Base-by-base conservation (phyloP, 1,140 invertebrate genomes). In the Antheraea mylitta region DNA sequence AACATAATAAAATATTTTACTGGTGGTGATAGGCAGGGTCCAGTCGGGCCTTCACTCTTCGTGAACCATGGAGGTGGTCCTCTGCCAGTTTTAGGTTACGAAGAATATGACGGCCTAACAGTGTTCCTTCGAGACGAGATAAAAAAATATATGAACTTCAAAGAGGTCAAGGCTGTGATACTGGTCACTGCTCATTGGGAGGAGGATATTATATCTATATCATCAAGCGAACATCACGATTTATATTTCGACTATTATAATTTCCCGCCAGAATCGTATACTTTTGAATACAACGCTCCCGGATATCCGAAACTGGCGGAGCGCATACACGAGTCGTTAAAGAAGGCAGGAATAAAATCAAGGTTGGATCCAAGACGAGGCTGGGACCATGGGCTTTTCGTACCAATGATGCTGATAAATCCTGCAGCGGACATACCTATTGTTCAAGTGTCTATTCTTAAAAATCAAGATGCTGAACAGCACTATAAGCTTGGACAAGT, bases 11-110 rank as follows among this genome's bases (percentile, higher is more conserved):
- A 79, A 64, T 75, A 86, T 67, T 90, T 91, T 53, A 85, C 78
- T 70, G 74, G 80, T 62, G 71, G 70, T 73, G 74, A 74, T 64
- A 76, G 69, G 58, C 87, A 78, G 87, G 77, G 73, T 70, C 19
- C 79, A 0, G 58, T 90, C 8, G 90, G 87, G n/a, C 90, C 90
- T 18, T 84, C 90, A 13, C 13, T 92, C 18, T 92, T 92, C 66
- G 90, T 92, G 0, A 92, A 91, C 69, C 90, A 92, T 53, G 90
- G 90, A 18, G 90, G 90, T 59, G 90, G 90, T 9, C 89, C 90
- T 7, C 37, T 92, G 69, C 90, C 90, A 8, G 69, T 92, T 30
- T 72, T 91, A 36, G 86, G 86, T 1, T 88, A 92, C 61, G 81
- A 90, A 64, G 86, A 89, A 3, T 83, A 86, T 58, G 71, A 66